Percentiles rank a stretch among this genome's conserved stretches.
Evolutionary conservation across 2,888 invertebrate genomes (phyloP).

Genomic region (Dione juno): DNA sequence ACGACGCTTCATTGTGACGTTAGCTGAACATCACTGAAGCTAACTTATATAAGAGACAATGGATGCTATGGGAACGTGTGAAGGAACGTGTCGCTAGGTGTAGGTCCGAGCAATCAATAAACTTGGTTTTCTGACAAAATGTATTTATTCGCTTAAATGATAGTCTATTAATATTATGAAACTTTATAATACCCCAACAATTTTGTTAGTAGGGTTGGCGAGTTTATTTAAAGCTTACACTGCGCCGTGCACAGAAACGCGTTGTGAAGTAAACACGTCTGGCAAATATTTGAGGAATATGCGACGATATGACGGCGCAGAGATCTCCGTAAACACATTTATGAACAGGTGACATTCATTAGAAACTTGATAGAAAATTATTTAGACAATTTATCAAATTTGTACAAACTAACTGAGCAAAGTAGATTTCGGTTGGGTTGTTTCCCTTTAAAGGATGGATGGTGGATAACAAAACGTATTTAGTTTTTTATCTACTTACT

Average conservation of each 20-base stretch:
- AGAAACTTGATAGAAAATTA: background rate
- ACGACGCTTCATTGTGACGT: background rate
- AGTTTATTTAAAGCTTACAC: background rate
- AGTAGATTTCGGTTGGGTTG: too few relatives aligned
- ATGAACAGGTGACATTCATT: background rate
- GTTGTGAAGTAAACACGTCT: slow-evolving; percentile 4
- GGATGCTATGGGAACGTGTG: too few relatives aligned
- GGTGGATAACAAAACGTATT: too few relatives aligned
- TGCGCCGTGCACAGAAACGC: too few relatives aligned
- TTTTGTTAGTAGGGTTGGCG: background rate
- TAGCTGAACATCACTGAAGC: too few relatives aligned
- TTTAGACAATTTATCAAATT: background rate
- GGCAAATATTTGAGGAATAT: slow-evolving; percentile 10
- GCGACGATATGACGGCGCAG: too few relatives aligned
- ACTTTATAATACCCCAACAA: background rate
- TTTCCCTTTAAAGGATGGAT: too few relatives aligned
- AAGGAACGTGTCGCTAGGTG: background rate
- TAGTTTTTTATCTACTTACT: too few relatives aligned
- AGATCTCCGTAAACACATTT: slow-evolving; percentile 1
- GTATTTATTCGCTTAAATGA: background rate
- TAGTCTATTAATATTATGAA: background rate
- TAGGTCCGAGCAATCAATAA: too few relatives aligned
- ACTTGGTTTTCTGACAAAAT: too few relatives aligned
- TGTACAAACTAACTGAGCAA: background rate
- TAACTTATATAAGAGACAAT: too few relatives aligned